Conservation (phyloP, 1,140 invertebrate species). For the Armadillidium nasatum region DNA sequence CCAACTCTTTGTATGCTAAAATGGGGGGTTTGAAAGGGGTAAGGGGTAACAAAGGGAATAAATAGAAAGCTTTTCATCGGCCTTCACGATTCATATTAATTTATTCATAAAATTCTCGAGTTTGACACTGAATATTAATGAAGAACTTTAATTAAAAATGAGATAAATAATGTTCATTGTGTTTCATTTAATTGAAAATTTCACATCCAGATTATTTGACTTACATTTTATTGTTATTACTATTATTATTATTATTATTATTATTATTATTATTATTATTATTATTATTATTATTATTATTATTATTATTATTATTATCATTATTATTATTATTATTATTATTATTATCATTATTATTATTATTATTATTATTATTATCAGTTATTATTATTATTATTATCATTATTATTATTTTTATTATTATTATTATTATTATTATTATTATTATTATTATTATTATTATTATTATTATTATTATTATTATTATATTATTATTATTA, state of each 20-base stretch:
- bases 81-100: neutral
- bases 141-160: slow-evolving; percentile 1
- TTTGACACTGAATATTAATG: neutral
- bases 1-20: no score
- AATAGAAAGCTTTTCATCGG: no score
- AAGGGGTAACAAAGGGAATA: no score
- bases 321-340: no score
- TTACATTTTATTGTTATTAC: neutral
- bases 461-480: no score
- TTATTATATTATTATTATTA: no score
- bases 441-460: neutral
- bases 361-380: no score
- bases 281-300: slow-evolving; percentile 1
- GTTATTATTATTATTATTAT: neutral
- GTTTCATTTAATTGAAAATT: slow-evolving; percentile 1
- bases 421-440: no score
- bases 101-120: neutral
- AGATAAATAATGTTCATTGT: neutral
- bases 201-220: neutral
- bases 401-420: neutral
- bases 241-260: slow-evolving; percentile 12
- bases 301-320: neutral
- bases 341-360: no score
- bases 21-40: no score
- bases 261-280: slow-evolving; percentile 11